phyloP scores from a whole-genome alignment of 1,140 invertebrate species.

The Linepithema humile region DNA sequence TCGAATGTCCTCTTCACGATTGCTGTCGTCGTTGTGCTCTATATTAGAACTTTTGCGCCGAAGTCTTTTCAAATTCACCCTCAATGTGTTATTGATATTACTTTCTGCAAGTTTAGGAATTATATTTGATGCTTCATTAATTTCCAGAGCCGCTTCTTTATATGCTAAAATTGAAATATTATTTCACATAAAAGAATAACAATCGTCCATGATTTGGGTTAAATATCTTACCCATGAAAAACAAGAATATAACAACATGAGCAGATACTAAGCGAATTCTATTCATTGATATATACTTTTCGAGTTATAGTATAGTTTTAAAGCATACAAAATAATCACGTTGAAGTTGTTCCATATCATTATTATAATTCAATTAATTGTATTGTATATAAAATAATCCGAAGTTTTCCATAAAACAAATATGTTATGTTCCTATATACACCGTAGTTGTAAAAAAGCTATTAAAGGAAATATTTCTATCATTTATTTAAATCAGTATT shows the following conservation, averaged over 20 bases:
- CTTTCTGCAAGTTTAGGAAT: not conserved
- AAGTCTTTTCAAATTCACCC: not conserved
- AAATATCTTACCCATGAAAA: conserved; percentile 17
- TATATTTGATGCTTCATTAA: not conserved
- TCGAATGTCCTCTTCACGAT: not conserved
- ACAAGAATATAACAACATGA: not conserved
- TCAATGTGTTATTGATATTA: not conserved
- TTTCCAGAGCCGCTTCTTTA: not conserved
- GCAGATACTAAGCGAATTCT: not conserved
- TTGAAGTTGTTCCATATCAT: not conserved
- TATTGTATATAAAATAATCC: not conserved
- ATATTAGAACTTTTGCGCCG: conserved; percentile 6
- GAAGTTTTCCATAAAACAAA: not conserved
- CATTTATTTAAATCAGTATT: too few species aligned
- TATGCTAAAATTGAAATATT: conserved; percentile 2
- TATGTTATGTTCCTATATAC: not conserved
- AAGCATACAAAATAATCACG: not conserved
- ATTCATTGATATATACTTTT: not conserved
- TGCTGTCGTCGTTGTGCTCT: not conserved
- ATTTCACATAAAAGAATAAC: not conserved
- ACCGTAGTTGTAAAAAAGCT: not conserved
- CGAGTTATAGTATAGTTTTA: not conserved
- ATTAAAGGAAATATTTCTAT: not conserved
- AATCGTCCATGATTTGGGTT: not conserved
- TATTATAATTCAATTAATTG: not conserved